These are phyloP conservation scores for Chydorus sphaericus DNA, from an alignment of 2,888 invertebrate species.

Conservation along the genomic window DNA sequence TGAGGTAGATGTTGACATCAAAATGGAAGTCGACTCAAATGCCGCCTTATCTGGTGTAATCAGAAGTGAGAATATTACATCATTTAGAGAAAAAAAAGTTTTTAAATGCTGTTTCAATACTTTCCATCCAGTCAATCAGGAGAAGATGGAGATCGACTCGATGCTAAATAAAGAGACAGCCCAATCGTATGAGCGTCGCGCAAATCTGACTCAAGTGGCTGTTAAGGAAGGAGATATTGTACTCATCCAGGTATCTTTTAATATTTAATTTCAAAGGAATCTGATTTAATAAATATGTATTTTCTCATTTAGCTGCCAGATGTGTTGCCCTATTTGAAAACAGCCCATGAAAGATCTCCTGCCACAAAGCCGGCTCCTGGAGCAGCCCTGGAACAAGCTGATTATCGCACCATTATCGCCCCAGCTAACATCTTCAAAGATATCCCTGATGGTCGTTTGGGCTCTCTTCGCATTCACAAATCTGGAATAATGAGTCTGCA, in stretches of 20 bases:
- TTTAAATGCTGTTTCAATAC: too few species aligned
- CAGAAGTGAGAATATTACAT: not conserved
- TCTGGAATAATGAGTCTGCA: not conserved
- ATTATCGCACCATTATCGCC: not conserved
- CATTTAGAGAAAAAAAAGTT: too few species aligned
- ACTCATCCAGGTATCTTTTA: conserved; percentile 3
- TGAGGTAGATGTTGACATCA: not conserved
- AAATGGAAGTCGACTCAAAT: not conserved
- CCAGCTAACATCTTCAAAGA: not conserved
- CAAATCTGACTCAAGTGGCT: not conserved
- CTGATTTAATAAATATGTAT: not conserved
- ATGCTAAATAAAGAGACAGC: not conserved
- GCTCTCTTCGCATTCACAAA: not conserved
- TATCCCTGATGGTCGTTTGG: not conserved
- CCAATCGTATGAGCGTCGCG: not conserved
- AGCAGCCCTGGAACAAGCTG: not conserved
- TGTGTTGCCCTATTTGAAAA: not conserved
- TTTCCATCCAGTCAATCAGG: conserved; percentile 1
- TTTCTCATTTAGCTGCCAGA: not conserved
- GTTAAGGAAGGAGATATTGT: not conserved
- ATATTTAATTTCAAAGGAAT: too few species aligned
- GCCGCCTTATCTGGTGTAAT: not conserved
- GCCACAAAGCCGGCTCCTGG: not conserved
- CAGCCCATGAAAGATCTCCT: not conserved
- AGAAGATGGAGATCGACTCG: not conserved